A percentile compares a stretch with the other conserved stretches of the same genome.
Conservation (phyloP, 2,113 vertebrate species). For the Solea senegalensis region DNA sequence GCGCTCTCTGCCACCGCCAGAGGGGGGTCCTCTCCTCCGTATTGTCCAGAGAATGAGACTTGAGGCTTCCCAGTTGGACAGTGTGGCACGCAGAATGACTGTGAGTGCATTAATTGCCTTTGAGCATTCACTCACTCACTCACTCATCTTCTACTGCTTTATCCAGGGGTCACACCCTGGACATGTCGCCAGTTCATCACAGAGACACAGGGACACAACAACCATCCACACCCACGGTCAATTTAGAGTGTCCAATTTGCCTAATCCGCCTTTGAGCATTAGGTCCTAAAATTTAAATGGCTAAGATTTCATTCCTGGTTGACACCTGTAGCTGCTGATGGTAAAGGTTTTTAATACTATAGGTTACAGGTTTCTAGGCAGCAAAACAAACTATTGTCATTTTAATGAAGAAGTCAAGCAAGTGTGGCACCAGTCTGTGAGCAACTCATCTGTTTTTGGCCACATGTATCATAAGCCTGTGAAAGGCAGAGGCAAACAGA, state of each 20-base stretch:
- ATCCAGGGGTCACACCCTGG: neutral
- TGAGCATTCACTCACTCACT: neutral
- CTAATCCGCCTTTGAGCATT: too few relatives aligned
- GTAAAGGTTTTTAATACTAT: neutral
- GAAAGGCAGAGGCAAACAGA: too few relatives aligned
- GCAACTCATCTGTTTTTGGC: too few relatives aligned
- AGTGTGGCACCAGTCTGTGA: too few relatives aligned
- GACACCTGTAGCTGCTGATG: too few relatives aligned
- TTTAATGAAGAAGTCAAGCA: too few relatives aligned
- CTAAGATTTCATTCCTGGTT: neutral
- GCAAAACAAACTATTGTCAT: neutral
- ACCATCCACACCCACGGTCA: too few relatives aligned
- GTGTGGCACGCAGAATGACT: constrained; percentile 94
- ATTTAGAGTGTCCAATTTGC: too few relatives aligned
- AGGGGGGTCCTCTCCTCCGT: constrained; percentile 91
- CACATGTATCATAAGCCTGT: too few relatives aligned
- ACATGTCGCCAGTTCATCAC: too few relatives aligned
- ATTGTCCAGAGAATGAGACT: constrained; percentile 98
- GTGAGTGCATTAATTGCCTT: constrained; percentile 74
- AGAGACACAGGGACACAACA: too few relatives aligned
- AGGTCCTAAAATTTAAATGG: neutral
- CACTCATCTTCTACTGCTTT: neutral
- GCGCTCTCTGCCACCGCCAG: constrained; percentile 91
- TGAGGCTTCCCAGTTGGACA: constrained; percentile 93
- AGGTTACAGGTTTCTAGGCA: neutral